Conservation (phyloP, 2,797 vertebrate genomes). For the Muraenolepis orangiensis region DNA sequence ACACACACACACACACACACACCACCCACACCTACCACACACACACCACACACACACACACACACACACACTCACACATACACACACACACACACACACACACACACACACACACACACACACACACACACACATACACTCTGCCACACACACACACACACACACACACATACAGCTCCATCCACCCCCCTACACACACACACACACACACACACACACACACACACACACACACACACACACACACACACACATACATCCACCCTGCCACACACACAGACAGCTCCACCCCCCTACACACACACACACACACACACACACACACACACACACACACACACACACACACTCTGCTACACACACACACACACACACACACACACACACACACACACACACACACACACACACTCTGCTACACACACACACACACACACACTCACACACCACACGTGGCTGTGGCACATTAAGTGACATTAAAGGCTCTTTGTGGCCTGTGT, state of each 20-base stretch:
- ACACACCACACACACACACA: conserved; percentile 25
- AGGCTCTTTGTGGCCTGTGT: conserved; percentile 48
- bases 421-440: conserved; percentile 19
- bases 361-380: too few species aligned
- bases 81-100: conserved; percentile 21
- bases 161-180: not conserved
- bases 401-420: conserved; percentile 23
- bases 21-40: too few species aligned
- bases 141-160: not conserved
- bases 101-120: not conserved
- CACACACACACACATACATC: conserved; percentile 10
- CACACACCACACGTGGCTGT: conserved; percentile 3
- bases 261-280: not conserved
- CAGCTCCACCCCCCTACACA: too few species aligned
- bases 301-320: not conserved
- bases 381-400: not conserved
- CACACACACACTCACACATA: conserved; percentile 13
- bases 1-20: conserved; percentile 14
- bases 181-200: too few species aligned
- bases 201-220: too few species aligned
- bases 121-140: too few species aligned
- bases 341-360: too few species aligned
- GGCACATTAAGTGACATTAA: conserved; percentile 59
- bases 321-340: not conserved
- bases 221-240: too few species aligned